phyloP scores from a whole-genome alignment of 1,140 invertebrate species.

The Cepaea nemoralis region DNA sequence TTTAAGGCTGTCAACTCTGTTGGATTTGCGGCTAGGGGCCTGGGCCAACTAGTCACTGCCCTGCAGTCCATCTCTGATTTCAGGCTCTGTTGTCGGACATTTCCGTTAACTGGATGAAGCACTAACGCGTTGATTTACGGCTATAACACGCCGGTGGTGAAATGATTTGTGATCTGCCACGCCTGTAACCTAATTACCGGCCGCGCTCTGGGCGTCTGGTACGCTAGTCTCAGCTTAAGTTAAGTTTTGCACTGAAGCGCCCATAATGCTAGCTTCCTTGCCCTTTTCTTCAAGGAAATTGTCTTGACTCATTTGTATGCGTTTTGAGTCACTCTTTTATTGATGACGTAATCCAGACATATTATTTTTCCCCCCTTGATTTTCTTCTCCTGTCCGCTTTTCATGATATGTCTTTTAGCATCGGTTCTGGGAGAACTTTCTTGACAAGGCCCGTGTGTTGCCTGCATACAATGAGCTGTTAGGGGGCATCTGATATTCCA shows the following conservation, averaged over 20 bases:
- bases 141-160: not conserved
- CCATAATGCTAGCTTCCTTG: not conserved
- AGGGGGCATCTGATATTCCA: too few species aligned
- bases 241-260: not conserved
- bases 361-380: not conserved
- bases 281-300: not conserved
- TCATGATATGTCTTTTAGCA: too few species aligned
- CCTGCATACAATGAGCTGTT: too few species aligned
- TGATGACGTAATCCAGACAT: not conserved
- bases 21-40: not conserved
- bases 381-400: too few species aligned
- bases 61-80: slow-evolving; percentile 7
- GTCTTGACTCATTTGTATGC: not conserved
- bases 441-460: too few species aligned
- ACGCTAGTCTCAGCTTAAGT: not conserved
- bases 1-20: not conserved
- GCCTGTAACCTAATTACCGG: slow-evolving; percentile 9
- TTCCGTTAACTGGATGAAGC: slow-evolving; percentile 16
- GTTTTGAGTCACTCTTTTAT: not conserved
- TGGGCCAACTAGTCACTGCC: slow-evolving; percentile 3
- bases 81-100: slow-evolving; percentile 11
- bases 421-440: too few species aligned
- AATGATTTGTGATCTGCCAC: slow-evolving; percentile 15
- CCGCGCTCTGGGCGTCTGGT: slow-evolving; percentile 7
- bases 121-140: slow-evolving; percentile 15